Conservation (phyloP, 2,113 vertebrate genomes). For the Macquaria ambigua region DNA sequence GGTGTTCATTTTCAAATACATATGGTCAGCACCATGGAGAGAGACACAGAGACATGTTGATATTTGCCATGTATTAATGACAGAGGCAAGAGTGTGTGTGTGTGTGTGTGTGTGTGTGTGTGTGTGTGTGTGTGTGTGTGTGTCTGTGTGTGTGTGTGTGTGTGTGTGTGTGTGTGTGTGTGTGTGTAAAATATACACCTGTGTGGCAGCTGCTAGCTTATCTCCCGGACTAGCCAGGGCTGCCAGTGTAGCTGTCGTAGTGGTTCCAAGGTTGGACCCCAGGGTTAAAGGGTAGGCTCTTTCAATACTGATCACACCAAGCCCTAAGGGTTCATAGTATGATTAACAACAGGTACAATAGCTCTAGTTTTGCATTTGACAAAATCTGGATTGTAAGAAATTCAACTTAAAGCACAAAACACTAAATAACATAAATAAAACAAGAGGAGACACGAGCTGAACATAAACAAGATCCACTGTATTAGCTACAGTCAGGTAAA, state of each 20-base stretch:
- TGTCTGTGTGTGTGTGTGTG: constrained; percentile 71
- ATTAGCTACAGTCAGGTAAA: background rate
- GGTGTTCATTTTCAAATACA: too few relatives aligned
- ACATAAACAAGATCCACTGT: background rate
- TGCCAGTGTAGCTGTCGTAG: constrained; percentile 86
- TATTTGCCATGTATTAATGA: too few relatives aligned
- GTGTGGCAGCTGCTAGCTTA: constrained; percentile 87
- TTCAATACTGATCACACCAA: constrained; percentile 89
- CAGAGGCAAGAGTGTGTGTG: too few relatives aligned
- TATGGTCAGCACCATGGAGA: background rate
- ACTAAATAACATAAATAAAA: background rate
- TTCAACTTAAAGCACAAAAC: background rate
- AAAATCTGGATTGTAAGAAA: background rate
- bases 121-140: constrained; percentile 73
- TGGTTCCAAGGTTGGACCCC: constrained; percentile 90
- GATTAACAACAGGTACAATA: background rate
- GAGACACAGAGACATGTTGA: background rate
- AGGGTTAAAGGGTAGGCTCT: constrained; percentile 88
- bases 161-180: background rate
- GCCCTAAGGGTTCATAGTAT: constrained; percentile 73
- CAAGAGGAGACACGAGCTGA: background rate
- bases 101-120: background rate
- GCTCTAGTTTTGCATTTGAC: background rate
- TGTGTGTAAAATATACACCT: constrained; percentile 77
- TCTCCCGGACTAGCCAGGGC: constrained; percentile 88